Evolutionary conservation across 2,113 vertebrate genomes (phyloP).

Genomic region (Crotalus helleri): DNA sequence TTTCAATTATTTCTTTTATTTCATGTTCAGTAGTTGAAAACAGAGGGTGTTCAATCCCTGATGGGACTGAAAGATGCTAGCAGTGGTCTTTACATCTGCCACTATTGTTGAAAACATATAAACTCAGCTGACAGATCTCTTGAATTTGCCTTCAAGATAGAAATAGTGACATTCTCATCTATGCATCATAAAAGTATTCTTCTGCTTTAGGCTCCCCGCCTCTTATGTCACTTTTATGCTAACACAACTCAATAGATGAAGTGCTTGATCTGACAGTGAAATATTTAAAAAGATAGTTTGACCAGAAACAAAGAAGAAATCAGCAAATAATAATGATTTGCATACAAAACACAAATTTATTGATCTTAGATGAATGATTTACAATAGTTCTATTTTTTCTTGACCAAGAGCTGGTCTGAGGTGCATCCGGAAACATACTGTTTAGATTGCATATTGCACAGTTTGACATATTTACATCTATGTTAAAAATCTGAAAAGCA

Average conservation of each 20-base stretch:
- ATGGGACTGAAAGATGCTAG: conserved; percentile 41
- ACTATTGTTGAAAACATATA: conserved; percentile 39
- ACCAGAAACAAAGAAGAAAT: not conserved
- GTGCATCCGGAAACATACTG: not conserved
- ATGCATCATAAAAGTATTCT: conserved; percentile 34
- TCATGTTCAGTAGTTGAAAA: conserved; percentile 25
- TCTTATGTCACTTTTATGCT: not conserved
- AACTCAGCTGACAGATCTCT: conserved; percentile 46
- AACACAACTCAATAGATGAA: not conserved
- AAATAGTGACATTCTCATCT: conserved; percentile 24
- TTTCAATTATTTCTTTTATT: not conserved
- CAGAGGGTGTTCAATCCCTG: conserved; percentile 24
- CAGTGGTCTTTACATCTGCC: conserved; percentile 50
- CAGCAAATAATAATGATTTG: not conserved
- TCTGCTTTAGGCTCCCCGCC: not conserved
- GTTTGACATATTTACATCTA: not conserved
- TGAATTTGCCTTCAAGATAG: conserved; percentile 46
- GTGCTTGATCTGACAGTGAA: conserved; percentile 3
- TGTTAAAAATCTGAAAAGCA: not conserved
- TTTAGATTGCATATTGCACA: not conserved
- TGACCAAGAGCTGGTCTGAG: not conserved
- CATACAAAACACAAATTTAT: not conserved
- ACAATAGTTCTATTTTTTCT: not conserved
- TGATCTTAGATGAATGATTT: not conserved
- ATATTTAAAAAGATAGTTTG: not conserved